Conservation (phyloP, 2,113 vertebrate species). For the Arenaria interpres region DNA sequence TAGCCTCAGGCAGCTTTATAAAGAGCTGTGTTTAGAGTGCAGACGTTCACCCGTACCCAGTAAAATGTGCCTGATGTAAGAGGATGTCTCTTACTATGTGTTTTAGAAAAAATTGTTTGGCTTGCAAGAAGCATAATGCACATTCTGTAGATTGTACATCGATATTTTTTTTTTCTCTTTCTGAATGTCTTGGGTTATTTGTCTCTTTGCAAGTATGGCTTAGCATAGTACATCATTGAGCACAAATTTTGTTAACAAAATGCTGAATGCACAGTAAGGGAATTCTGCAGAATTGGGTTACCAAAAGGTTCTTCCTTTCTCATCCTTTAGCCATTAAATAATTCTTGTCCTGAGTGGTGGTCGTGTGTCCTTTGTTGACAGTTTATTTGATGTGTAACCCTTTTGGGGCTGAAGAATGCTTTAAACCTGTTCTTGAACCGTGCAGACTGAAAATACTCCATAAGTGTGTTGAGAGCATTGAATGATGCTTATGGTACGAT, state of each 20-base stretch:
- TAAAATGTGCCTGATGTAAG: not conserved
- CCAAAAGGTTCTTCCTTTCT: conserved; percentile 12
- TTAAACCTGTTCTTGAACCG: not conserved
- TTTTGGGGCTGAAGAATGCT: not conserved
- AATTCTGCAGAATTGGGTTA: conserved; percentile 31
- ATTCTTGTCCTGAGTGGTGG: not conserved
- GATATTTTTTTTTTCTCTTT: not conserved
- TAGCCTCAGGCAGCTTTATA: conserved; percentile 40
- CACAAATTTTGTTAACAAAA: not conserved
- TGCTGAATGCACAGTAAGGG: conserved; percentile 20
- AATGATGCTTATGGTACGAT: not conserved
- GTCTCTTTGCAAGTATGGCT: not conserved
- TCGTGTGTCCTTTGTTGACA: not conserved
- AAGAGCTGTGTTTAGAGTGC: conserved; percentile 14
- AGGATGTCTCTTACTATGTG: not conserved
- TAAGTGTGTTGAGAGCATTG: not conserved
- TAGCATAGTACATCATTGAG: not conserved
- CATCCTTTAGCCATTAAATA: not conserved
- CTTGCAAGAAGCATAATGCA: conserved; percentile 3
- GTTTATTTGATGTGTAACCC: not conserved
- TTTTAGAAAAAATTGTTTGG: not conserved
- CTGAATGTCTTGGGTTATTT: conserved; percentile 19
- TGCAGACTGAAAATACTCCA: not conserved
- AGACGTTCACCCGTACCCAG: not conserved
- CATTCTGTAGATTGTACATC: not conserved